A percentile compares a stretch with the other conserved stretches of the same genome.
These are phyloP conservation scores for Meganola albula DNA, from an alignment of 2,888 invertebrate species.

Conservation along the genomic window DNA sequence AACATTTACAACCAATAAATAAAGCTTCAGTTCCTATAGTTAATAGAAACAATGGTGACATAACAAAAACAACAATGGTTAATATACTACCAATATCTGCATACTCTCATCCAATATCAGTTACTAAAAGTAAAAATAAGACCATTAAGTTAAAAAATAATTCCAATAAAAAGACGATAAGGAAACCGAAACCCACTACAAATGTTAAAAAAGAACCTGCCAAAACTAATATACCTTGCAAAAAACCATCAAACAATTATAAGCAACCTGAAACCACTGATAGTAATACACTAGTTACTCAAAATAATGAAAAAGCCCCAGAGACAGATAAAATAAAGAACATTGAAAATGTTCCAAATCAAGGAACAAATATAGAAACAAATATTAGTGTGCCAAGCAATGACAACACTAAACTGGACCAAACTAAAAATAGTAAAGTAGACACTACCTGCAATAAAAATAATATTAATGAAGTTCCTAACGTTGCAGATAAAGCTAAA, in stretches of 20 bases:
- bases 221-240: conserved; percentile 10
- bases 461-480: conserved; percentile 14
- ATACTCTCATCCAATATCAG: conserved; percentile 64
- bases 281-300: conserved; percentile 2
- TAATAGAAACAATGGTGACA: conserved; percentile 55
- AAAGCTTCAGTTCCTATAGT: conserved; percentile 49
- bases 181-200: conserved; percentile 35
- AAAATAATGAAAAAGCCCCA: conserved; percentile 7
- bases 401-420: conserved; percentile 12
- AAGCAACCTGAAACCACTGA: conserved; percentile 1
- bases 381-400: conserved; percentile 13
- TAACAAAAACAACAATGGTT: conserved; percentile 71
- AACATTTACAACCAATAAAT: conserved; percentile 51
- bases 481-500: conserved; percentile 12
- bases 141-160: conserved; percentile 42
- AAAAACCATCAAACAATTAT: conserved; percentile 9
- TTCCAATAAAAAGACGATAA: conserved; percentile 30
- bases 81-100: conserved; percentile 71
- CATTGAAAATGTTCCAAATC: too few species aligned
- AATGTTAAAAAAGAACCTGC: conserved; percentile 12
- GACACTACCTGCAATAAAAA: conserved; percentile 16
- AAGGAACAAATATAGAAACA: too few species aligned
- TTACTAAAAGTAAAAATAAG: conserved; percentile 51
- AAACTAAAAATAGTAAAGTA: conserved; percentile 11
- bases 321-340: conserved; percentile 9